A percentile compares a stretch with the other conserved stretches of the same genome.
phyloP scores from a whole-genome alignment of 1,140 invertebrate genomes.

The Heterodera carotae region DNA sequence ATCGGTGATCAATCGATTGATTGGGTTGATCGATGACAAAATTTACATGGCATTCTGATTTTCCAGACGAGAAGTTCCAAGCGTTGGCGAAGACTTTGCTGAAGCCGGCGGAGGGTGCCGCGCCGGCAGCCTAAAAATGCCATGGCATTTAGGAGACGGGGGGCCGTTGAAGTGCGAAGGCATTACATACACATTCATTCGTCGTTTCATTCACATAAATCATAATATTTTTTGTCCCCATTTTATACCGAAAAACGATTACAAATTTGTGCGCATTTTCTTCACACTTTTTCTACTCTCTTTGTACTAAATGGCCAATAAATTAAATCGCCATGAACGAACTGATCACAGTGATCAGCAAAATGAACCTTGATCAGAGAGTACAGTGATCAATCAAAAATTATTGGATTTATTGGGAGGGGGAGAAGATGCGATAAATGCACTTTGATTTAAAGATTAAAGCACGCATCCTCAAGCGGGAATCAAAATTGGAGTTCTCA shows the following conservation, averaged over 20 bases:
- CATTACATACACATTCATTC: not conserved
- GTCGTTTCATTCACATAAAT: not conserved
- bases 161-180: not conserved
- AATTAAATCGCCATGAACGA: not conserved
- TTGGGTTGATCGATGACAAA: not conserved
- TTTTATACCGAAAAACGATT: not conserved
- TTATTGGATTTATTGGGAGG: too few relatives aligned
- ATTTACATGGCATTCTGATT: not conserved
- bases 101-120: constrained; percentile 40
- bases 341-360: too few relatives aligned
- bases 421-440: too few relatives aligned
- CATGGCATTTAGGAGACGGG: not conserved
- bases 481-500: too few relatives aligned
- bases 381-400: too few relatives aligned
- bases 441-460: too few relatives aligned
- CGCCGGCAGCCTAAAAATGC: constrained; percentile 32
- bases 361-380: too few relatives aligned
- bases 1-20: too few relatives aligned
- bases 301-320: not conserved
- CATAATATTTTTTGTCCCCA: not conserved
- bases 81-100: constrained; percentile 54
- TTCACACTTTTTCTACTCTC: not conserved
- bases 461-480: too few relatives aligned
- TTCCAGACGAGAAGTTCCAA: constrained; percentile 63
- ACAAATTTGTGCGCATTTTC: not conserved